Evolutionary conservation across 2,797 vertebrate species (phyloP), one percentile per base, ranked within the genome.

Genomic region (Halcyon badia): DNA sequence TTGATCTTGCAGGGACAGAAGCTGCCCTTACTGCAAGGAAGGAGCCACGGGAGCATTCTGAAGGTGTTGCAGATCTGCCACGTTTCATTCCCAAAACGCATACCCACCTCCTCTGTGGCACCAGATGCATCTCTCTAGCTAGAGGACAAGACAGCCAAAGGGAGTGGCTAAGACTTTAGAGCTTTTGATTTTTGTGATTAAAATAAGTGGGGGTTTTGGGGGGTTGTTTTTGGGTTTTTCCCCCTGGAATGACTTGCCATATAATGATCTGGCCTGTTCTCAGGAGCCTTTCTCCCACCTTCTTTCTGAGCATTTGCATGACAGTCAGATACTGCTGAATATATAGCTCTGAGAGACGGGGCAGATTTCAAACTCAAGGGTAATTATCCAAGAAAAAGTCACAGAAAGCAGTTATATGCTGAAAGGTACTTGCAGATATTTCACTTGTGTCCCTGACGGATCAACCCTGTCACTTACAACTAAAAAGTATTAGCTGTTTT

Each of bases 361-460:
- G 25, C 6, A 6, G 30, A 24, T 25, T 71, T 78, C 57, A 82
- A 81, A 5, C 26, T 61, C 37, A 60, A n/a, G 33, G 25, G 5
- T 20, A 41, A 87, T n/a, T 64, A 35, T 5, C 62, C 41, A 7
- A 62, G 33, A 7, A 69, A 39, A 51, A 75, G 14, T 22, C 62
- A 68, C 16, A 88, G 72, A 77, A 79, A 61, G 18, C 31, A 42
- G n/a, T 60, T 41, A 37, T 1, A 35, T 0, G 0, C 39, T 18
- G 17, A 46, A 82, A 93, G 21, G 16, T 10, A 49, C 15, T 70
- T 13, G 42, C 28, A 12, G 26, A 1, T 24, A 62, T 65, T 42
- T 76, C 42, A 68, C 30, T 42, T 44, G 10, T 42, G 11, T 8
- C n/a, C 69, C 68, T 31, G 24, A 70, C 0, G 0, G 33, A n/a